Percentiles rank a stretch among this genome's conserved stretches.
phyloP scores from a whole-genome alignment of 2,113 vertebrate species.

The Tachysurus fulvidraco region DNA sequence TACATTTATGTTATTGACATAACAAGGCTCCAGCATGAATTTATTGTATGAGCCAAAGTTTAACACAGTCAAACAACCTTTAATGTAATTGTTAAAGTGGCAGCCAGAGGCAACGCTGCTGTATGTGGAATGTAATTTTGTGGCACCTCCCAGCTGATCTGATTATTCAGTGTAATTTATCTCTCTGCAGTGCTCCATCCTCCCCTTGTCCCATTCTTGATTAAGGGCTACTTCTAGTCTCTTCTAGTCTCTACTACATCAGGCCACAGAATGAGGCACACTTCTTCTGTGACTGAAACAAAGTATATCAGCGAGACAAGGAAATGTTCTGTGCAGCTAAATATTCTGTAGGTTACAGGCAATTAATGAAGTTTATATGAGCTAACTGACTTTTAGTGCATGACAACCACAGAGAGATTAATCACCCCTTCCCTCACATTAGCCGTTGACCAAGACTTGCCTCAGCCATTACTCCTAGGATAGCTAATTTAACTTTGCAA shows the following conservation, averaged over 20 bases:
- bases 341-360: slow-evolving; percentile 1
- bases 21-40: slow-evolving; percentile 22
- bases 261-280: not conserved
- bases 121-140: slow-evolving; percentile 18
- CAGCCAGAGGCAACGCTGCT: not conserved
- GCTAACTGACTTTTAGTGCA: slow-evolving; percentile 20
- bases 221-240: slow-evolving; percentile 24
- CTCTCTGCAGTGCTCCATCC: slow-evolving; percentile 26
- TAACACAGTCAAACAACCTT: slow-evolving; percentile 11
- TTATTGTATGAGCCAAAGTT: slow-evolving; percentile 10
- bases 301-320: slow-evolving; percentile 1
- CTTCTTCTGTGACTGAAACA: not conserved
- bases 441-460: not conserved
- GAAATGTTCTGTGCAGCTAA: not conserved
- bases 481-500: slow-evolving; percentile 4
- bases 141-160: slow-evolving; percentile 36
- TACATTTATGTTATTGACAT: slow-evolving; percentile 13
- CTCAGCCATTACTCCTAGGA: not conserved
- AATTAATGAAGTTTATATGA: slow-evolving; percentile 13
- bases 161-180: slow-evolving; percentile 41
- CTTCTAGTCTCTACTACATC: not conserved
- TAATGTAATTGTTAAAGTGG: slow-evolving; percentile 23
- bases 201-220: slow-evolving; percentile 22
- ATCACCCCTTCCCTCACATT: not conserved
- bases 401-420: slow-evolving; percentile 16